Percentiles rank a stretch among this genome's conserved stretches.
These are phyloP conservation scores for Gavialis gangeticus DNA, from an alignment of 2,113 vertebrate species.

Conservation along the genomic window DNA sequence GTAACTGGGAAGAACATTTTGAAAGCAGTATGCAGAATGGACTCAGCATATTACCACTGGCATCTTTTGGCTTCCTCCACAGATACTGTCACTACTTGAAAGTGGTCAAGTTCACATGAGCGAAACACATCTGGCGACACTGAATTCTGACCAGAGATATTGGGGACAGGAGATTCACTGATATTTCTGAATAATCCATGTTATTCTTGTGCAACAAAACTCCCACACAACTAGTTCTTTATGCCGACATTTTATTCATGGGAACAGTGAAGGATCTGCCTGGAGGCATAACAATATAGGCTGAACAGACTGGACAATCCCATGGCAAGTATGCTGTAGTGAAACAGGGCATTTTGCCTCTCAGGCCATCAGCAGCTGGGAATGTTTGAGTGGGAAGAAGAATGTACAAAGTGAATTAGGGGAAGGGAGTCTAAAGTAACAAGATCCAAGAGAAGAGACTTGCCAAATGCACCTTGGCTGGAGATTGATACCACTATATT, in stretches of 20 bases:
- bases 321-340: neutral
- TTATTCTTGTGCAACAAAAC: neutral
- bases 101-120: neutral
- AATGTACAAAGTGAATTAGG: constrained; percentile 5
- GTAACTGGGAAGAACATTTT: neutral
- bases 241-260: neutral
- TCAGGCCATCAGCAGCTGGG: neutral
- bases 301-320: neutral
- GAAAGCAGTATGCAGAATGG: rapidly evolving
- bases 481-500: neutral
- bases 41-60: neutral
- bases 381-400: neutral
- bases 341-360: neutral
- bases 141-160: neutral
- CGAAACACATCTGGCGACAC: neutral
- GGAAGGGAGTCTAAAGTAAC: neutral
- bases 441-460: neutral
- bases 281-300: neutral
- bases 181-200: neutral
- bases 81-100: neutral
- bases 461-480: neutral
- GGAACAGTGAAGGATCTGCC: neutral
- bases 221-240: neutral
- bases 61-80: neutral
- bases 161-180: neutral